Evolutionary conservation across 2,888 invertebrate species (phyloP).

Genomic region (Sinhomidia bicolor): DNA sequence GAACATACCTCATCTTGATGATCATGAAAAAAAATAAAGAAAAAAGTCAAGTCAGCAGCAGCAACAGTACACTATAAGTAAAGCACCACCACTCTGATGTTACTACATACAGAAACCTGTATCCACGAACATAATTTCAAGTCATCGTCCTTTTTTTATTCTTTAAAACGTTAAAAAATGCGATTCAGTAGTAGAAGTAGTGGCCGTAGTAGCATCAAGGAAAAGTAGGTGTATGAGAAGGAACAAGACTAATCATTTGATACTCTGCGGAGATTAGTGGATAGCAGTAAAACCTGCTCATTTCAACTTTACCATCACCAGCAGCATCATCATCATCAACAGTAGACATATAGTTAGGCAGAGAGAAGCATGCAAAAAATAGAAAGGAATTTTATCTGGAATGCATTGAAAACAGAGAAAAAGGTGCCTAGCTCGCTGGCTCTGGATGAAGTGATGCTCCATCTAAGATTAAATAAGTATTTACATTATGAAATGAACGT

Average conservation of each 20-base stretch:
- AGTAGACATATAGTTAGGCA: too few relatives aligned
- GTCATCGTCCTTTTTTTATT: not conserved
- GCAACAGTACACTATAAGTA: too few relatives aligned
- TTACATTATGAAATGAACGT: conserved; percentile 42
- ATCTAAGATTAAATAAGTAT: conserved; percentile 34
- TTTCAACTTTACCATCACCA: conserved; percentile 54
- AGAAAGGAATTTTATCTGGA: not conserved
- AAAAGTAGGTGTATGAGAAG: conserved; percentile 24
- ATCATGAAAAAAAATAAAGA: not conserved
- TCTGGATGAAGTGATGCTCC: not conserved
- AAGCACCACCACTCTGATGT: too few relatives aligned
- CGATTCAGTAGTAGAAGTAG: too few relatives aligned
- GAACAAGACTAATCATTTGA: conserved; percentile 69
- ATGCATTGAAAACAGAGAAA: too few relatives aligned
- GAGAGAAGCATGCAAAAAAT: not conserved
- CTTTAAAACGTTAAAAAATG: conserved; percentile 6
- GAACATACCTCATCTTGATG: conserved; percentile 27
- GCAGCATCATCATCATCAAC: not conserved
- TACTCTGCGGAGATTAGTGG: conserved; percentile 67
- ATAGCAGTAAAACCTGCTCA: conserved; percentile 58
- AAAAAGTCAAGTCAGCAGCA: conserved; percentile 53
- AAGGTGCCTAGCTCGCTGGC: not conserved
- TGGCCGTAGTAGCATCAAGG: conserved; percentile 24
- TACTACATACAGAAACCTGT: not conserved
- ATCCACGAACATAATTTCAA: not conserved